Evolutionary conservation across 2,888 invertebrate species (phyloP).

Genomic region (Asteroscopus sphinx): DNA sequence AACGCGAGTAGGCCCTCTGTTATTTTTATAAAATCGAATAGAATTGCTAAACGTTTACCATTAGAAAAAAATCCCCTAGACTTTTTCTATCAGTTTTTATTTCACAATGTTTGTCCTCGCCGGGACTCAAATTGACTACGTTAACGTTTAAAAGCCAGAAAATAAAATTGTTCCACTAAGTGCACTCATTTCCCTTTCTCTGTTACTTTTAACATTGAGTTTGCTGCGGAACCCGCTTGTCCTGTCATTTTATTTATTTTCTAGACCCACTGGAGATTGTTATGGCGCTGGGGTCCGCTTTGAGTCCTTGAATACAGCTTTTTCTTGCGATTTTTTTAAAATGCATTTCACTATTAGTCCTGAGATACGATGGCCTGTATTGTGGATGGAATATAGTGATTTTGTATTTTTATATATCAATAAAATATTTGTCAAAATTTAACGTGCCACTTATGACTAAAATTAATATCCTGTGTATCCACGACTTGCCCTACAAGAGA

Average conservation of each 20-base stretch:
- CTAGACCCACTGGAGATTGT: slow-evolving; percentile 12
- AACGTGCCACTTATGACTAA: too few relatives aligned
- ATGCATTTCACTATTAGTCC: not conserved
- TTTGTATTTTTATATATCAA: too few relatives aligned
- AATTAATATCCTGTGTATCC: too few relatives aligned
- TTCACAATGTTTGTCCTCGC: slow-evolving; percentile 48
- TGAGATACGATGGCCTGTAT: too few relatives aligned
- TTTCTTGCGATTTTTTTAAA: not conserved
- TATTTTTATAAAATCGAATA: too few relatives aligned
- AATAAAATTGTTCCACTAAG: slow-evolving; percentile 60
- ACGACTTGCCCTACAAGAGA: too few relatives aligned
- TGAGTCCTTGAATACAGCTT: not conserved
- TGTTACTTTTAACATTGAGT: slow-evolving; percentile 49
- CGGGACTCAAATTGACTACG: slow-evolving; percentile 47
- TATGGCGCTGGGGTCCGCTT: not conserved
- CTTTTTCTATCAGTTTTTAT: slow-evolving; percentile 40
- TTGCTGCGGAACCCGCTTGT: slow-evolving; percentile 45
- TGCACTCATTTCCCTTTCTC: slow-evolving; percentile 57
- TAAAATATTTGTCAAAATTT: too few relatives aligned
- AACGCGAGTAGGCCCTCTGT: too few relatives aligned
- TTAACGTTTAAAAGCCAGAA: slow-evolving; percentile 57
- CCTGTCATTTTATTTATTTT: slow-evolving; percentile 41
- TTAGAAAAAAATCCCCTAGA: not conserved
- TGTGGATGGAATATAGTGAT: too few relatives aligned
- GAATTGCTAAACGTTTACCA: not conserved